Evolutionary conservation across 2,113 vertebrate species (phyloP).

Genomic region (Mus spicilegus): DNA sequence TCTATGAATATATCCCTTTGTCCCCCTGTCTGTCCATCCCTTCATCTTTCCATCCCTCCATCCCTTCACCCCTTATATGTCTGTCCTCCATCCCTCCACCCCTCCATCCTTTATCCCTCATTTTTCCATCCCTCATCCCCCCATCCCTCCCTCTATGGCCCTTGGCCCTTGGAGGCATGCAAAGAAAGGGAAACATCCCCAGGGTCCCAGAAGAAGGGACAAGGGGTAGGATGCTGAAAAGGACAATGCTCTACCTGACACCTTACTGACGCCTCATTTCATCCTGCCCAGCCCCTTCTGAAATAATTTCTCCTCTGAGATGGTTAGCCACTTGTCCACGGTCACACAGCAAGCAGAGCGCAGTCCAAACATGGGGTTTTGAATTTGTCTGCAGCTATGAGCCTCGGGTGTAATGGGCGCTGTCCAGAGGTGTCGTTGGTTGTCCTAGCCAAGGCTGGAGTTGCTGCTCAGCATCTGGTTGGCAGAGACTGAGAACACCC

Average conservation of each 20-base stretch:
- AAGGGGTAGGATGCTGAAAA: rapidly evolving
- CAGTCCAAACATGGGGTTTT: background rate
- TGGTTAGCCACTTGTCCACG: background rate
- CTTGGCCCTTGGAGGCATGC: rapidly evolving
- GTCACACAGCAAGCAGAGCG: background rate
- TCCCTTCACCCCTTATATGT: background rate
- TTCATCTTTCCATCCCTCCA: background rate
- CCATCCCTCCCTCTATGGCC: background rate
- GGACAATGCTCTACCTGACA: background rate
- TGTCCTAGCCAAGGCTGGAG: background rate
- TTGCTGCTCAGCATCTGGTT: background rate
- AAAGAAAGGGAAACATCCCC: background rate
- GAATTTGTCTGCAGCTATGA: background rate
- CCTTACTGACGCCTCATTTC: background rate
- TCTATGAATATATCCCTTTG: too few relatives aligned
- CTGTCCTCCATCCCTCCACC: background rate
- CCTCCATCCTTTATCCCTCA: background rate
- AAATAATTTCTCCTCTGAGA: background rate
- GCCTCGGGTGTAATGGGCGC: background rate
- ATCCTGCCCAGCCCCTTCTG: background rate
- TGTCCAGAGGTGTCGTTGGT: background rate
- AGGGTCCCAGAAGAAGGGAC: background rate
- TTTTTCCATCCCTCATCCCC: background rate
- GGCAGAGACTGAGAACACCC: background rate
- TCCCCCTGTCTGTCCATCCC: background rate